Base-by-base conservation (phyloP, 1,140 invertebrate genomes). In the Tetranychus urticae region DNA sequence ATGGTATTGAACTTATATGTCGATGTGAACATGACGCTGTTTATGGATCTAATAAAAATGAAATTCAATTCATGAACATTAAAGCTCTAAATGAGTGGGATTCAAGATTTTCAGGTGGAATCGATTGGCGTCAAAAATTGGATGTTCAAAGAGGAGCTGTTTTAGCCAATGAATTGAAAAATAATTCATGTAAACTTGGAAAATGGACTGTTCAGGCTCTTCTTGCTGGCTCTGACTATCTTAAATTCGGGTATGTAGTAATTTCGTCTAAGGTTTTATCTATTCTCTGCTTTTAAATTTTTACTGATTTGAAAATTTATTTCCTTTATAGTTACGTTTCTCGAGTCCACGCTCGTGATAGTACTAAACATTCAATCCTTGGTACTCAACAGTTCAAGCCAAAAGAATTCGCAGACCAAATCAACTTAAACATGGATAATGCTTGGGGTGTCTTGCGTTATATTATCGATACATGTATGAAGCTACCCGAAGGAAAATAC, bases 21-120 rank as follows among this genome's bases (percentile, higher is more conserved):
- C 80, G 94, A 65, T 96, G 90, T 71, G 94, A 98, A 71, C 89
- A 96, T 69, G 94, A 99, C 75, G 91, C 90, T 34, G 89, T 93
- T 72, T 80, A 81, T 68, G 87, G 87, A 1, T 85, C 90, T 0
- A 92, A 86, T 67, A 42, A 42, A 42, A 85, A 84, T 61, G 93
- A 98, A 69, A 62, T 70, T 4, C 91, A 97, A 72, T 97, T 88
- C 71, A 76, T 98, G 37, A 90, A 88, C 13, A 90, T 99, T 65
- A 97, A 97, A 74, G 91, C 93, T 0, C 77, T 99, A 2, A 99
- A 98, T 73, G 94, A 99, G 73, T 98, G 93, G 93, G 93, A 98
- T 72, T 91, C 91, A 0, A 86, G 91, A 68, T 74, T 84, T 47
- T 87, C 89, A 37, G 93, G 91, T 66, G 89, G 91, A 45, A 89